Evolutionary conservation across 1,140 invertebrate species (phyloP), one percentile per base, ranked within the genome.

Genomic region (Yoshiicerus persimilis): DNA sequence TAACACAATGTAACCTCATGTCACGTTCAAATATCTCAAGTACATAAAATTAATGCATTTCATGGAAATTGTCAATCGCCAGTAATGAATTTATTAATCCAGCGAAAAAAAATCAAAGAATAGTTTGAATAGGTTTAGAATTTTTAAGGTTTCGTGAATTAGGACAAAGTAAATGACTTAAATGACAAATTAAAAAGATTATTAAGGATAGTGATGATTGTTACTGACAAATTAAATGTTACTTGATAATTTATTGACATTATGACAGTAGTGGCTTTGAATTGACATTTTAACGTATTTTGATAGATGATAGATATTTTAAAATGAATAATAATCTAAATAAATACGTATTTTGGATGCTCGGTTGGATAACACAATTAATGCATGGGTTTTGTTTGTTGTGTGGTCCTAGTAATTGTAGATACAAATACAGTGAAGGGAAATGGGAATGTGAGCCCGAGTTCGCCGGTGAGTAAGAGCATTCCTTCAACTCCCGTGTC

Each of bases 371-470:
- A 80, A 80, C 75, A 80, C 75, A 38, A 70, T 70, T 70, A 70
- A 70, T 80, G 75, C 41, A 41, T 84, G 47, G 47, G 38, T 84
- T 84, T n/a, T 84, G 38, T 84, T 84, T 84, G 38, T 84, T 84
- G 83, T 84, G 83, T 47, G 38, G n/a, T 84, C 23, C 39, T 38
- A 39, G 38, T 13, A 84, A 25, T 70, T 84, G 83, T 84, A 84
- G 83, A 30, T 80, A 80, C 64, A 70, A 70, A 70, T 70, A 70
- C 64, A 34, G 36, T 56, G 39, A 34, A 39, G 16, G 83, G 38
- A 47, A 47, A 84, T 84, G 83, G 38, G 47, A 47, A 84, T 84
- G 47, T 84, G 83, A 84, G 75, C 34, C 75, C 75, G 9, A 80
- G 39, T 25, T 84, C 83, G 38, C 83, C 83, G 10, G 38, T 62